Base-by-base conservation (phyloP, 2,797 vertebrate species). In the Salarias fasciatus region DNA sequence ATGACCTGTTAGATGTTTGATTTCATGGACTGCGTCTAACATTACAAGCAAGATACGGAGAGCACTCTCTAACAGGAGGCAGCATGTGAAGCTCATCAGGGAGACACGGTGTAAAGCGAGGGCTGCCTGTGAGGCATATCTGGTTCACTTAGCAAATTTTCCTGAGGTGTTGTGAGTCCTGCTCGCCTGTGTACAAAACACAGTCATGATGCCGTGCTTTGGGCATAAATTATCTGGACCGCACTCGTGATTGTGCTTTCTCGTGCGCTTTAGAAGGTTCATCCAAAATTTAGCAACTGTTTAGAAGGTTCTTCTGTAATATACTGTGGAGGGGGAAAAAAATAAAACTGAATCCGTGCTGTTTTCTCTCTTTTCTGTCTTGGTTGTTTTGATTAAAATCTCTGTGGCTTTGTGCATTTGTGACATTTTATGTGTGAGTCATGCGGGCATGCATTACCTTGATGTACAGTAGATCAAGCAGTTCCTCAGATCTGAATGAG, bases 391-490 rank as follows among this genome's bases (percentile, higher is more conserved):
- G 53, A 76, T 77, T 61, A 54, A 62, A 49, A 60, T 33, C 2
- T 24, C 40, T 11, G 5, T 13, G 3, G 48, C 11, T 50, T 9
- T 58, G 30, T 44, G 63, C 62, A 49, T 45, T 53, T 43, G 65
- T 58, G 70, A 63, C 58, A 60, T 47, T 47, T 45, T 18, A 5
- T 53, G 15, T 12, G 28, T 3, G 18, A 24, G 18, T 24, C 18
- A 24, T 24, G 33, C 6, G 31, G 51, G 5, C 41, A 37, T 3
- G 51, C 11, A n/a, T 45, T 71, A 74, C 80, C 81, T 88, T 89
- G 79, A 87, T 86, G 82, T 86, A 84, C 81, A 86, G 81, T 76
- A 86, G 80, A 87, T 86, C 77, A 86, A 87, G 86, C 80, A 60
- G 75, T 82, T 69, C 71, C 71, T 85, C 67, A 77, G 67, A 85